Conservation (phyloP, 2,113 vertebrate genomes). For the Spermophilus dauricus region DNA sequence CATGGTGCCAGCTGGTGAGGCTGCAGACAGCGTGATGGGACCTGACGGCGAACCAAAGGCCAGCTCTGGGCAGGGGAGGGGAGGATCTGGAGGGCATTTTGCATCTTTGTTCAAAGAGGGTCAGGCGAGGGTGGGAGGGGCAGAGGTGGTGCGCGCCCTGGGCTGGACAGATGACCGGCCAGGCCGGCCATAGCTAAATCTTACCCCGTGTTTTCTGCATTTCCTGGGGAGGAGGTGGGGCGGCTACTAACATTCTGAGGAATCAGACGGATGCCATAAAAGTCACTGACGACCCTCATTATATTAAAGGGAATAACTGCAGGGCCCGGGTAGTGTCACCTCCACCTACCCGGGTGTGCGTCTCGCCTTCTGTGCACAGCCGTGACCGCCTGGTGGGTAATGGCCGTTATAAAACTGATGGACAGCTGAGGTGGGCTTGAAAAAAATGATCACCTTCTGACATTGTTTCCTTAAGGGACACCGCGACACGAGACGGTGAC, state of each 20-base stretch:
- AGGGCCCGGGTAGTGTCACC: not conserved
- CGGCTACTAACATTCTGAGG: not conserved
- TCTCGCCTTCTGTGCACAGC: not conserved
- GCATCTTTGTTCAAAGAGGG: not conserved
- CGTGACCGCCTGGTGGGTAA: constrained; percentile 54
- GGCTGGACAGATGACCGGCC: fast-evolving
- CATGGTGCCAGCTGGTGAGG: not conserved
- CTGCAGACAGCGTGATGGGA: not conserved
- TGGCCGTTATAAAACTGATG: constrained; percentile 62
- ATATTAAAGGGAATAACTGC: constrained; percentile 21
- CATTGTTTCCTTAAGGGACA: not conserved
- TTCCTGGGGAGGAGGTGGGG: not conserved
- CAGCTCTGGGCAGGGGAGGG: too few species aligned
- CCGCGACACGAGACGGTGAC: not conserved
- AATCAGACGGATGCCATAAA: not conserved
- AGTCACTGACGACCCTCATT: constrained; percentile 35
- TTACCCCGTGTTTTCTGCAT: fast-evolving
- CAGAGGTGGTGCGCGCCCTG: fast-evolving
- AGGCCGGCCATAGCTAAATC: not conserved
- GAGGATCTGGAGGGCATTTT: fast-evolving
- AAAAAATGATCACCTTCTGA: not conserved
- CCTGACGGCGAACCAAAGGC: not conserved
- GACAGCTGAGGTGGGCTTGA: constrained; percentile 5
- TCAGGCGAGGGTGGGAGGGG: not conserved
- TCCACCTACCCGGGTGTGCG: not conserved